phyloP scores from a whole-genome alignment of 2,888 invertebrate species.

The Conchocele bisecta region DNA sequence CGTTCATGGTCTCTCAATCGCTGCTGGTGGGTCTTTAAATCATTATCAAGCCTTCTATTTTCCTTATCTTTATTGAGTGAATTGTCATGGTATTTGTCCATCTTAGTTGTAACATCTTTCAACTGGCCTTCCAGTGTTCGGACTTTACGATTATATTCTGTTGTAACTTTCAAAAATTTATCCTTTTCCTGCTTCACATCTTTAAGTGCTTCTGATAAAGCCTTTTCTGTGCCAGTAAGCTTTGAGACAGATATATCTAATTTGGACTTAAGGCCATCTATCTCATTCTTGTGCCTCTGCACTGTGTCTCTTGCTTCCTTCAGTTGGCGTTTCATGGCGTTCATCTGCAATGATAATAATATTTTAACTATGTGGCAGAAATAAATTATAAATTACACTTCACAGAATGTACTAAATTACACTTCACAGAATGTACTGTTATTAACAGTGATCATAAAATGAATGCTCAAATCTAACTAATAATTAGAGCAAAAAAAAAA shows the following conservation, averaged over 20 bases:
- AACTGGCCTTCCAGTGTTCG: slow-evolving; percentile 71
- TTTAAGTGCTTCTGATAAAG: slow-evolving; percentile 74
- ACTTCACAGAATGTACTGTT: too few relatives aligned
- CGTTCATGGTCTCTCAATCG: slow-evolving; percentile 73
- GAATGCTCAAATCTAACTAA: too few relatives aligned
- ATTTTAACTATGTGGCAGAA: too few relatives aligned
- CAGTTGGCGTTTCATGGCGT: slow-evolving; percentile 74
- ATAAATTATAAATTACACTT: too few relatives aligned
- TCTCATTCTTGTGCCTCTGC: slow-evolving; percentile 74
- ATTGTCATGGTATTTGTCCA: slow-evolving; percentile 71
- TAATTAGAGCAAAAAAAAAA: too few relatives aligned
- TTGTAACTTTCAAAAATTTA: slow-evolving; percentile 72
- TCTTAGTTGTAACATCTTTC: slow-evolving; percentile 69
- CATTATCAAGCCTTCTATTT: slow-evolving; percentile 70
- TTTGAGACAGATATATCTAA: slow-evolving; percentile 77
- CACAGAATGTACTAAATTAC: too few relatives aligned
- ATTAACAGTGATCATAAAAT: too few relatives aligned
- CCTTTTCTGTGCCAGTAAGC: slow-evolving; percentile 77
- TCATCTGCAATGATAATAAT: slow-evolving; percentile 60
- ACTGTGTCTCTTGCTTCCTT: slow-evolving; percentile 75
- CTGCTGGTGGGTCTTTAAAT: slow-evolving; percentile 69
- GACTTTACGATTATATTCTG: slow-evolving; percentile 74
- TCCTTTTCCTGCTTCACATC: slow-evolving; percentile 77
- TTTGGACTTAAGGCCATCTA: slow-evolving; percentile 73
- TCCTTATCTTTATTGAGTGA: slow-evolving; percentile 73